Percentiles rank a stretch among this genome's conserved stretches.
phyloP scores from a whole-genome alignment of 37 sponge, comb jelly and placozoan species.

The Bolinopsis microptera region DNA sequence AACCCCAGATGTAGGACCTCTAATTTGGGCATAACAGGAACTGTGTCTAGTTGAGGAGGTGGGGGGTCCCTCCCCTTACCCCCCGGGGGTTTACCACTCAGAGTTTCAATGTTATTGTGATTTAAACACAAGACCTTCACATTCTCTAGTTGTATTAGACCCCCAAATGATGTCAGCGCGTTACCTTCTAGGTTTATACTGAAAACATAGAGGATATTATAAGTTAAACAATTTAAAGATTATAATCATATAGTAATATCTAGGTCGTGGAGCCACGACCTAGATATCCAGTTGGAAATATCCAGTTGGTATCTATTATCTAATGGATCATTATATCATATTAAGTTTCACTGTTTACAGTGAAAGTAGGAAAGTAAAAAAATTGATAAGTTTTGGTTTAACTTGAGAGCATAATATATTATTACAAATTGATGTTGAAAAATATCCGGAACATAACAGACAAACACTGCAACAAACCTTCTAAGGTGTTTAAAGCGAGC shows the following conservation, averaged over 20 bases:
- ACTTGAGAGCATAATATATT: too few relatives aligned
- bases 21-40: constrained; percentile 73
- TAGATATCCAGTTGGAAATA: too few relatives aligned
- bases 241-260: neutral
- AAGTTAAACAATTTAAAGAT: neutral
- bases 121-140: constrained; percentile 95
- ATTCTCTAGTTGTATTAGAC: constrained; percentile 76
- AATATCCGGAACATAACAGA: too few relatives aligned
- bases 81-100: constrained; percentile 16
- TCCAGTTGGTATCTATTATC: too few relatives aligned
- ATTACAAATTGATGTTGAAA: too few relatives aligned
- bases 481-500: constrained; percentile 68
- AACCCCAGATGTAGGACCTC: constrained; percentile 91
- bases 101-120: constrained; percentile 80
- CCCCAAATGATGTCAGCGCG: constrained; percentile 81
- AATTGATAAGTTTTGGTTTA: too few relatives aligned
- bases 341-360: too few relatives aligned
- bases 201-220: neutral
- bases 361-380: too few relatives aligned
- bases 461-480: constrained; percentile 70
- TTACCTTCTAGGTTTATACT: constrained; percentile 95
- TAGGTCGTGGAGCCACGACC: too few relatives aligned
- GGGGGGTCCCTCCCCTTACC: neutral
- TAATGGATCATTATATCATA: too few relatives aligned
- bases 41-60: neutral